Evolutionary conservation across 2,797 vertebrate species (phyloP), one percentile per base, ranked within the genome.

Genomic region (Sebastes vulpes): DNA sequence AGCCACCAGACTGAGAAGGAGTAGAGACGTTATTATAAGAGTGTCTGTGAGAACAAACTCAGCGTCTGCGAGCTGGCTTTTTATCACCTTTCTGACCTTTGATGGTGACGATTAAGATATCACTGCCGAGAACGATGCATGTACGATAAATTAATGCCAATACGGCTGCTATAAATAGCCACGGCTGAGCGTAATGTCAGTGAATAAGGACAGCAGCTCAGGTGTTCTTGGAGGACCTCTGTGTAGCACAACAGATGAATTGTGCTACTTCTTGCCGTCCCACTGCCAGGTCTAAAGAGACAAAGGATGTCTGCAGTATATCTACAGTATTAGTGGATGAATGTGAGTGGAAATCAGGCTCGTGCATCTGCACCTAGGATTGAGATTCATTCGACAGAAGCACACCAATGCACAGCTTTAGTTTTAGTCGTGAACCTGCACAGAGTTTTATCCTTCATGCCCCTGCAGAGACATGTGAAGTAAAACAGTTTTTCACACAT

Each of bases 401-500:
- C 11, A 12, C 2, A 1, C 3, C 21, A 3, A 4, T 6, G 5
- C 25, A 25, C 21, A 31, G 26, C 35, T 42, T 57, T 25, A 52
- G 26, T 56, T 69, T 70, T 7, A 38, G 28, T 42, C 20, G 1
- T 48, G 32, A 25, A 29, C 54, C 42, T 46, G 42, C 46, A 48
- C 6, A 48, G 46, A 50, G n/a, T 52, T 52, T 56, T 56, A 26
- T 25, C 3, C 53, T 38, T 28, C 23, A 10, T 12, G 14, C 9
- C 59, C 16, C 57, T 67, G 56, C 60, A 75, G 72, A 50, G 31
- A 50, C 6, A 2, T 60, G n/a, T 65, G 23, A 26, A 59, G 52
- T 65, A 16, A 38, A 66, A 60, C 35, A 26, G 20, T 68, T 89
- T 88, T 79, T 72, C 74, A 81, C 64, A 63, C 28, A 52, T 25